These are phyloP conservation scores for Hipposideros armiger DNA, from an alignment of 2,113 vertebrate genomes.

Conservation along the genomic window DNA sequence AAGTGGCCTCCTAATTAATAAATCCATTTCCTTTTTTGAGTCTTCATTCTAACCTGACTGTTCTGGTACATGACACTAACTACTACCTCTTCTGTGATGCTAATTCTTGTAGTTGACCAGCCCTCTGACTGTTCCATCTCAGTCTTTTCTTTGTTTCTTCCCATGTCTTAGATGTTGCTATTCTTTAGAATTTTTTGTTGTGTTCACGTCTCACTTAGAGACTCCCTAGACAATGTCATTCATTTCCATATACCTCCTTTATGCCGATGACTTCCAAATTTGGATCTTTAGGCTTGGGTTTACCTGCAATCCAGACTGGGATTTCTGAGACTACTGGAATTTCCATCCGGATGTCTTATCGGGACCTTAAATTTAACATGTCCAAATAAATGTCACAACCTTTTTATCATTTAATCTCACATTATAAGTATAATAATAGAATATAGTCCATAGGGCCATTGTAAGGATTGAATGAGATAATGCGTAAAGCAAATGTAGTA, in stretches of 20 bases:
- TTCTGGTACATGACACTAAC: not conserved
- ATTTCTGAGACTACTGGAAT: conserved; percentile 23
- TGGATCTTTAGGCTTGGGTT: conserved; percentile 11
- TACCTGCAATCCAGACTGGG: not conserved
- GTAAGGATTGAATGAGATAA: conserved; percentile 31
- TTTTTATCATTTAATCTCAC: conserved; percentile 38
- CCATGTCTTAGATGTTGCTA: not conserved
- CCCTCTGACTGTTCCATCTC: not conserved
- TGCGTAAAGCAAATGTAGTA: conserved; percentile 19
- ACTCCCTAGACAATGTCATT: not conserved
- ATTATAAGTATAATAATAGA: conserved; percentile 29
- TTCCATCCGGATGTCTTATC: not conserved
- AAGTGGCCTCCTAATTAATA: conserved; percentile 5
- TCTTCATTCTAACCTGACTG: not conserved
- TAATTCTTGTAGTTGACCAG: not conserved
- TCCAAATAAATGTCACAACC: conserved; percentile 48
- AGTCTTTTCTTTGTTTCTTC: not conserved
- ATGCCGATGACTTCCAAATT: not conserved
- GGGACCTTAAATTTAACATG: conserved; percentile 38
- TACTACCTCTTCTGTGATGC: not conserved
- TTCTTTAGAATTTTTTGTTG: not conserved
- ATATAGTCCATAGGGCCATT: conserved; percentile 12
- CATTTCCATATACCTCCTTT: not conserved
- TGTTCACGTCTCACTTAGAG: not conserved
- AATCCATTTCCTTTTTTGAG: conserved; percentile 30